Evolutionary conservation across 2,888 invertebrate species (phyloP), one percentile per base, ranked within the genome.

Genomic region (Pinctada fucata): DNA sequence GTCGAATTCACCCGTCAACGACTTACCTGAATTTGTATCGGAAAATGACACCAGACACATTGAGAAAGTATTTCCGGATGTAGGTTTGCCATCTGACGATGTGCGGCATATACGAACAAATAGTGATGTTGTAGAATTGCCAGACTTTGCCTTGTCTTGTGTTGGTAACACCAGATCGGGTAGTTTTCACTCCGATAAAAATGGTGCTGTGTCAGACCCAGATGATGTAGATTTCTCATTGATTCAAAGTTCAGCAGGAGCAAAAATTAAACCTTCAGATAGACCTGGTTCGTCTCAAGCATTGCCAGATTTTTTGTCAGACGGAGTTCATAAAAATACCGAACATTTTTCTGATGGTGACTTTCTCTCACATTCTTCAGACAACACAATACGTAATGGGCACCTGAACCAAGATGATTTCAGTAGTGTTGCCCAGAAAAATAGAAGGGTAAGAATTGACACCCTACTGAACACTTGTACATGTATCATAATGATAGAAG

Each of bases 241-340:
- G 5, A 1, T 31, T 31, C 31, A 31, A 31, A 31, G 31, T 31
- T 31, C 31, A 31, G 31, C 31, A 31, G 31, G 31, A 31, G 31
- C 1, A 31, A 31, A 31, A 31, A 31, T 31, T 31, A 31, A 31
- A 31, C 31, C 58, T 10, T 58, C 58, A 58, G 8, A 10, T 10
- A 58, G 13, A 10, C 6, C 13, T 6, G 13, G 6, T 6, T 10
- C 58, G 13, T 58, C 58, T 10, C 6, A 58, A 13, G 58, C 13
- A 13, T 79, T 91, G 52, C 91, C 91, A 47, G 91, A 91, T 79
- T 91, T 91, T 78, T 75, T 91, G 47, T 88, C 90, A 0, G 91
- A 90, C 85, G 84, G 88, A 31, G 73, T 79, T 10, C 58, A 79
- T 49, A 78, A 76, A 49, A 80, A 68, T 68, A 31, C 72, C 48